phyloP scores from a whole-genome alignment of 2,888 invertebrate species.

The Drosophila pegasa region DNA sequence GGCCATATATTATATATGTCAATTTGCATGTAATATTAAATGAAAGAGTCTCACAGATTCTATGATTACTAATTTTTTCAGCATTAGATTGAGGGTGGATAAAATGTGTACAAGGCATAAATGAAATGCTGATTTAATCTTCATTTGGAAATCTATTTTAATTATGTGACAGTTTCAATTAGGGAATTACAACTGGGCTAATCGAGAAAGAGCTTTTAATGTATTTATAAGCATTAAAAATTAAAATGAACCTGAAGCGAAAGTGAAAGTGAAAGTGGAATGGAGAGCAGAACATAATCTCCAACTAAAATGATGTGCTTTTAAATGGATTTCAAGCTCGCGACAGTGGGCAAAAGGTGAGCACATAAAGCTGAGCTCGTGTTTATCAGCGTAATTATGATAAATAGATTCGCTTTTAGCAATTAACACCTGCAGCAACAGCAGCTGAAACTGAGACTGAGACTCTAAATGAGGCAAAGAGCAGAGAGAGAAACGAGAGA shows the following conservation, averaged over 20 bases:
- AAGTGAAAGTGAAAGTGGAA: background rate
- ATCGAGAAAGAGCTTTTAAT: background rate
- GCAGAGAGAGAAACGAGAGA: background rate
- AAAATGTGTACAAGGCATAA: no score
- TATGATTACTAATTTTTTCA: no score
- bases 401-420: slow-evolving; percentile 38
- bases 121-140: background rate
- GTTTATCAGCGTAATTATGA: slow-evolving; percentile 39
- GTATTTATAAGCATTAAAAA: background rate
- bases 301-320: background rate
- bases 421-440: slow-evolving; percentile 55
- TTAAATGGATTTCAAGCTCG: slow-evolving; percentile 6
- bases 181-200: background rate
- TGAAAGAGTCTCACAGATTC: no score
- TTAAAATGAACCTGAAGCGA: background rate
- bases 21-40: no score
- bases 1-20: no score
- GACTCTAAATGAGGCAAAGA: slow-evolving; percentile 3
- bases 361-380: slow-evolving; percentile 7
- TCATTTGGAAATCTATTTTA: no score
- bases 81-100: no score
- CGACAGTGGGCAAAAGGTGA: background rate
- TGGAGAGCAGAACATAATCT: background rate
- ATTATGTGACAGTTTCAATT: no score
- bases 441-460: slow-evolving; percentile 21